These are phyloP conservation scores for Alca torda DNA, from an alignment of 2,797 vertebrate species.

Conservation along the genomic window DNA sequence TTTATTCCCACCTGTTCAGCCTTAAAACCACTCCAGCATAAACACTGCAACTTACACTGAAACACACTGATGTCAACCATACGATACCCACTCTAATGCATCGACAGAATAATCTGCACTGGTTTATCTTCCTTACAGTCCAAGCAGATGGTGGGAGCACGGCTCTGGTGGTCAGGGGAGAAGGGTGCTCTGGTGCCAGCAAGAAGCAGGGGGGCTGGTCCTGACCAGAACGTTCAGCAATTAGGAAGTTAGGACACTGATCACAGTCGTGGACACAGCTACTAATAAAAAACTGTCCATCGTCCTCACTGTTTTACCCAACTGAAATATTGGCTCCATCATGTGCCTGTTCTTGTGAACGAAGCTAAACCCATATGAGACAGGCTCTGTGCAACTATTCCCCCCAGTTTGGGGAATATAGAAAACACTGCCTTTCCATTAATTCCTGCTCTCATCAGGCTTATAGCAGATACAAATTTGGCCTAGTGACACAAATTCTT, in stretches of 20 bases:
- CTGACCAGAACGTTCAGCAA: background rate
- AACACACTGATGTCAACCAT: background rate
- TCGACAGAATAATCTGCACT: background rate
- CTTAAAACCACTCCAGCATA: background rate
- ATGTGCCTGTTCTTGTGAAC: background rate
- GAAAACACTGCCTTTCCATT: background rate
- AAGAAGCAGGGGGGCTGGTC: background rate
- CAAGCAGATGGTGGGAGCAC: accelerated
- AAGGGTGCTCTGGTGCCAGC: background rate
- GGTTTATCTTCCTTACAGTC: background rate
- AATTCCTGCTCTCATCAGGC: background rate
- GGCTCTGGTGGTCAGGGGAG: background rate
- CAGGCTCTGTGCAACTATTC: background rate
- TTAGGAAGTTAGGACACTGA: background rate
- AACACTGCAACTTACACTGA: background rate
- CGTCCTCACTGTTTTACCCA: accelerated
- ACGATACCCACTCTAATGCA: background rate
- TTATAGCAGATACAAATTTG: background rate
- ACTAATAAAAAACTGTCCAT: background rate
- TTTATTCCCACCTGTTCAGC: background rate
- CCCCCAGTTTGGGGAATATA: background rate
- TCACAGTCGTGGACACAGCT: background rate
- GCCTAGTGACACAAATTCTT: background rate
- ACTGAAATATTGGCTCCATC: background rate
- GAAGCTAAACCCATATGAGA: background rate